These are phyloP conservation scores for Onthophagus sagittarius DNA, from an alignment of 2,888 invertebrate species.

Conservation along the genomic window DNA sequence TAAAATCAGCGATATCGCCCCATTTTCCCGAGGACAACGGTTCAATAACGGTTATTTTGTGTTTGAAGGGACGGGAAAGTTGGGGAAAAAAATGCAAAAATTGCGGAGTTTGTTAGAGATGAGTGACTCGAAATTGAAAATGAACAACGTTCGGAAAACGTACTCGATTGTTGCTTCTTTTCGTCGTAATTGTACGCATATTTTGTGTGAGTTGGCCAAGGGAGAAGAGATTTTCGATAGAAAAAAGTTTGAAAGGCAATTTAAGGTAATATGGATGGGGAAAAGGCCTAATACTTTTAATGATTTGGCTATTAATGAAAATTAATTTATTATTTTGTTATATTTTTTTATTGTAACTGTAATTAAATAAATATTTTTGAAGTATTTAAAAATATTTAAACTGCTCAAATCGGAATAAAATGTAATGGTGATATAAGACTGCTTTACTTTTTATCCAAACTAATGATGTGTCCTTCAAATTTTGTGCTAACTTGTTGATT, in stretches of 20 bases:
- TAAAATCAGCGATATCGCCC: slow-evolving; percentile 5
- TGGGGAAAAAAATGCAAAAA: slow-evolving; percentile 1
- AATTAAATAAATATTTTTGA: no score
- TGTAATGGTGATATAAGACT: no score
- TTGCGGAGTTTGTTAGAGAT: slow-evolving; percentile 1
- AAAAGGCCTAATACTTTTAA: background rate
- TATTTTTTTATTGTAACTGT: no score
- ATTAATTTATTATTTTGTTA: no score
- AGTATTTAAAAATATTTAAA: no score
- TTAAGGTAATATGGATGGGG: background rate
- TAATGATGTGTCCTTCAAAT: no score
- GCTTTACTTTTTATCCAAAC: no score
- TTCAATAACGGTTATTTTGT: slow-evolving; percentile 1
- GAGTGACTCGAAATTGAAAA: background rate
- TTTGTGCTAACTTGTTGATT: no score
- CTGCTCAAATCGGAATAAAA: no score
- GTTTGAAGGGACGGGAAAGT: background rate
- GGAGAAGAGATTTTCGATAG: slow-evolving; percentile 1
- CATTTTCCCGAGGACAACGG: background rate
- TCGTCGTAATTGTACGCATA: background rate
- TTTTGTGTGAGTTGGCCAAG: slow-evolving; percentile 1
- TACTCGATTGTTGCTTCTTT: background rate
- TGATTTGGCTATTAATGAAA: no score
- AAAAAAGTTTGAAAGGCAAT: slow-evolving; percentile 4
- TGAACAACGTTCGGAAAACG: background rate